Conservation (phyloP, 2,888 invertebrate genomes). For the Parochlus steinenii region DNA sequence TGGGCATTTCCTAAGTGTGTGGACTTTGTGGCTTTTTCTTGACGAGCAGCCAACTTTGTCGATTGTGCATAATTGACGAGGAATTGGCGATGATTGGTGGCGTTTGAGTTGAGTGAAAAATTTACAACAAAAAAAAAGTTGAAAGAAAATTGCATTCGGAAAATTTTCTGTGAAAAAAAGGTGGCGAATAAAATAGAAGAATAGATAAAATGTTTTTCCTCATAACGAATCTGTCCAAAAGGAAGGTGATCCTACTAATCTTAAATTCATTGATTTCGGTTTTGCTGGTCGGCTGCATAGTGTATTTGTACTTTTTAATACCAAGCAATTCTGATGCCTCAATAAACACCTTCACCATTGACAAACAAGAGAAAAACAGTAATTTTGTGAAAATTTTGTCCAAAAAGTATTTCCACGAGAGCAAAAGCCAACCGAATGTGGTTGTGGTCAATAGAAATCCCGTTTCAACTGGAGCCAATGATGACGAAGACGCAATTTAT, state of each 20-base stretch:
- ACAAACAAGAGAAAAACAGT: no score
- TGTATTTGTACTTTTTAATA: slow-evolving; percentile 7
- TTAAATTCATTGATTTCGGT: slow-evolving; percentile 7
- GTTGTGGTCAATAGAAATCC: neutral
- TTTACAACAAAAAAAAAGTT: no score
- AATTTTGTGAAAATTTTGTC: no score
- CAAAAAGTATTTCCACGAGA: slow-evolving; percentile 5
- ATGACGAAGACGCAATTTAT: slow-evolving; percentile 10
- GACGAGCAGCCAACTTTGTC: no score
- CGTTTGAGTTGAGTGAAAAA: no score
- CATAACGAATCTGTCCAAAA: slow-evolving; percentile 9
- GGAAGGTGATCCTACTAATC: slow-evolving; percentile 7
- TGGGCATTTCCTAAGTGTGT: no score
- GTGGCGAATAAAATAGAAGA: neutral
- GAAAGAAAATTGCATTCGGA: neutral
- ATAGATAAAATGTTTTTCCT: slow-evolving; percentile 9
- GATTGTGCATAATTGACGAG: no score
- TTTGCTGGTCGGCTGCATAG: slow-evolving; percentile 4
- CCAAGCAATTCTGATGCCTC: neutral
- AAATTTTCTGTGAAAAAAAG: neutral
- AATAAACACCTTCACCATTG: no score
- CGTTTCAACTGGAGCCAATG: neutral
- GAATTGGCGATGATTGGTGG: no score
- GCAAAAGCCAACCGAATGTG: slow-evolving; percentile 2
- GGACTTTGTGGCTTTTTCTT: no score